phyloP scores from a whole-genome alignment of 2,113 vertebrate species.

The Phrynosoma platyrhinos region DNA sequence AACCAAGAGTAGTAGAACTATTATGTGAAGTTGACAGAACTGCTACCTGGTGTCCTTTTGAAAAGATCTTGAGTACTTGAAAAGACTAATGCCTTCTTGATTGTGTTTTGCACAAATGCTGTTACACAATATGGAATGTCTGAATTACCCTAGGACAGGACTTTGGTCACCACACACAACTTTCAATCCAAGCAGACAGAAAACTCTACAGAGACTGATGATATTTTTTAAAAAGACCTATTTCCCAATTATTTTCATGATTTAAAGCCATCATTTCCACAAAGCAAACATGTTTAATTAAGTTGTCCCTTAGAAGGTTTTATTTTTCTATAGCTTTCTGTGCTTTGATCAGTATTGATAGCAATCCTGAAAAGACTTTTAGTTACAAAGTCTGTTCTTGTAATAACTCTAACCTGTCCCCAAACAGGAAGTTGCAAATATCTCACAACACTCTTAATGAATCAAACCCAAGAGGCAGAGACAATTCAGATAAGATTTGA shows the following conservation, averaged over 20 bases:
- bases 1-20: background rate
- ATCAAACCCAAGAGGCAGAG: conserved; percentile 18
- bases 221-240: background rate
- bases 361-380: conserved; percentile 16
- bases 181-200: background rate
- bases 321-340: background rate
- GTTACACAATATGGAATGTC: background rate
- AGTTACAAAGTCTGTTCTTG: conserved; percentile 24
- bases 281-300: conserved; percentile 28
- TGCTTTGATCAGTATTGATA: conserved; percentile 14
- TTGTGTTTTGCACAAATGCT: too few relatives aligned
- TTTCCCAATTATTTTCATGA: background rate
- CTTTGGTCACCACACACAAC: background rate
- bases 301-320: background rate
- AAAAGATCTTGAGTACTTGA: background rate
- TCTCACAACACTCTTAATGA: background rate
- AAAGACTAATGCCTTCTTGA: background rate
- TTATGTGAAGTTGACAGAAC: background rate
- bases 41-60: background rate
- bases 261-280: background rate
- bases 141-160: background rate
- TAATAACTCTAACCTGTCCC: conserved; percentile 36
- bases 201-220: background rate
- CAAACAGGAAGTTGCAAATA: conserved; percentile 32
- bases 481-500: conserved; percentile 56